Percentiles rank a stretch among this genome's conserved stretches.
phyloP scores from a whole-genome alignment of 2,888 invertebrate genomes.

The Brenthis daphne region DNA sequence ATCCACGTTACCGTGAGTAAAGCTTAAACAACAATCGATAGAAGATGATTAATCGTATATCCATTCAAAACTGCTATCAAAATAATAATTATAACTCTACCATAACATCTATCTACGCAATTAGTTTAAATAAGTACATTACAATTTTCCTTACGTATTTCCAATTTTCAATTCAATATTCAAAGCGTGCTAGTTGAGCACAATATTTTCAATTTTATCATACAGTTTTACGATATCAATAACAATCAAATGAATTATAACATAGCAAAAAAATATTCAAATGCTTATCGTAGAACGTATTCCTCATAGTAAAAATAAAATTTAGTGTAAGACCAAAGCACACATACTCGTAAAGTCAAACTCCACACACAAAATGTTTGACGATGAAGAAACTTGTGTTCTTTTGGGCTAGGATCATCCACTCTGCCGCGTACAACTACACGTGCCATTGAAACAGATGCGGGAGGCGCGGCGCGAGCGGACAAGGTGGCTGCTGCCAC shows the following conservation, averaged over 20 bases:
- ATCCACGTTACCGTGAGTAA: constrained; percentile 88
- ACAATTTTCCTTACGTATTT: too few species aligned
- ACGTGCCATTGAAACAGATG: constrained; percentile 86
- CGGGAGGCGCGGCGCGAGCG: constrained; percentile 80
- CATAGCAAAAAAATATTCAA: background rate
- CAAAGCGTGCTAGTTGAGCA: too few species aligned
- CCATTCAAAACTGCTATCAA: too few species aligned
- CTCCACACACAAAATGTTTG: constrained; percentile 15
- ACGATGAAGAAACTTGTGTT: constrained; percentile 30
- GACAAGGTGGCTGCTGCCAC: constrained; percentile 92
- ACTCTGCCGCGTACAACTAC: constrained; percentile 91
- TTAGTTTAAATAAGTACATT: too few species aligned
- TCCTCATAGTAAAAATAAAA: background rate
- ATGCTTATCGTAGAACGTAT: background rate
- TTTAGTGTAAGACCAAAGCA: background rate
- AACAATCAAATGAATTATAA: too few species aligned
- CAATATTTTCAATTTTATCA: too few species aligned
- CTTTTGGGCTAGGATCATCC: constrained; percentile 85
- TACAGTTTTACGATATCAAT: too few species aligned
- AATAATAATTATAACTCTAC: too few species aligned
- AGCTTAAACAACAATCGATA: background rate
- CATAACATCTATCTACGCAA: too few species aligned
- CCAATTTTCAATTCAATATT: too few species aligned
- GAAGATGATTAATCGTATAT: background rate
- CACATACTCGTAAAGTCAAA: constrained; percentile 10